Base-by-base conservation (phyloP, 2,888 invertebrate species). In the Baronia brevicornis region DNA sequence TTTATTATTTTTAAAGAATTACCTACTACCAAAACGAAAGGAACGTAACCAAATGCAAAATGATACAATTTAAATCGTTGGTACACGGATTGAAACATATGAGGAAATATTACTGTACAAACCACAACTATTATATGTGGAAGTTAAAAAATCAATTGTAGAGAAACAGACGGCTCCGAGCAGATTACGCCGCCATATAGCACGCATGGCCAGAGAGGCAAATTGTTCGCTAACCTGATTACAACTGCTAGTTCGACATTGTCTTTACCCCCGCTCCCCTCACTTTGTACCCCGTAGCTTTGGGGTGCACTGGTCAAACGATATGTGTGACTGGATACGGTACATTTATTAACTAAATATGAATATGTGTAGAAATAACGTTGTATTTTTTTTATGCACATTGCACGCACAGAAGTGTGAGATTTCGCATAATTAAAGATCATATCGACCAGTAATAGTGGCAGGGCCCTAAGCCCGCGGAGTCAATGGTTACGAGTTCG, bases 181-280 rank as follows among this genome's bases (percentile, higher is more conserved):
- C 63, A 62, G 72, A 68, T 72, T 71, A 67, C 64, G 45, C 56
- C 50, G 59, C 50, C 67, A 69, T 71, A 70, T 68, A 68, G 69
- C 88, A 88, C 89, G 90, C 90, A 88, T 88, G 89, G 88, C 75
- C 84, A 86, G 85, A 85, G 84, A 86, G 85, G 88, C 90, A 90
- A 90, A 90, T 90, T 90, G 90, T 89, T 89, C 89, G 87, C 88
- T 90, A 90, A 90, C 89, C 88, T 90, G 90, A 90, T 90, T 90
- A 90, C 87, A 85, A 86, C 85, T 65, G 64, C 65, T 78, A 77
- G 78, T 74, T 74, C 70, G 59, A 73, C 72, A 74, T 75, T 79
- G 79, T 79, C 80, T 79, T 77, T 69, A 33, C 36, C 46, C 49
- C 47, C 31, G 6, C 4, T 53, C 52, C 46, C 61, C 41, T 31